These are phyloP conservation scores for Thalassaphorura encarpata DNA, from an alignment of 1,140 invertebrate species.

Conservation along the genomic window DNA sequence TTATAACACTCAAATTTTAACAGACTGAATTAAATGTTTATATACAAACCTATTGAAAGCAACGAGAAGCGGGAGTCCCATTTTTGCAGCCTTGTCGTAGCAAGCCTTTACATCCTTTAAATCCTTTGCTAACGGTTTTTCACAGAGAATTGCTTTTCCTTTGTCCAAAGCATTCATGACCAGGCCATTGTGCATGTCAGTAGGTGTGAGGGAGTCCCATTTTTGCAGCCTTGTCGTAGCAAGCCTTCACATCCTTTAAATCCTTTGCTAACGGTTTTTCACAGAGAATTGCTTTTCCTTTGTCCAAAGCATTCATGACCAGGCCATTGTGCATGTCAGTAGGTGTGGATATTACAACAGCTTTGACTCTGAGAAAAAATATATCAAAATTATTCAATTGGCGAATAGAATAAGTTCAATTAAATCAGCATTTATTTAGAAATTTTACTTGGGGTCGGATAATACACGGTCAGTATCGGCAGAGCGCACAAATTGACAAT, in stretches of 20 bases:
- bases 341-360: slow-evolving; percentile 49
- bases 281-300: slow-evolving; percentile 55
- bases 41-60: slow-evolving; percentile 48
- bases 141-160: slow-evolving; percentile 56
- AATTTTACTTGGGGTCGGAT: too few relatives aligned
- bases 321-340: slow-evolving; percentile 52
- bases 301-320: slow-evolving; percentile 46
- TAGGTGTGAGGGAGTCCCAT: slow-evolving; percentile 50
- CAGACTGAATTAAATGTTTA: neutral
- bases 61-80: slow-evolving; percentile 47
- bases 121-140: slow-evolving; percentile 57
- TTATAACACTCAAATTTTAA: neutral
- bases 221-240: slow-evolving; percentile 49
- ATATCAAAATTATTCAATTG: neutral
- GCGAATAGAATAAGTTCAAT: too few relatives aligned
- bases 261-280: slow-evolving; percentile 59
- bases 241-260: slow-evolving; percentile 43
- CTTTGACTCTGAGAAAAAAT: slow-evolving; percentile 42
- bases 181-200: slow-evolving; percentile 50
- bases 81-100: slow-evolving; percentile 48
- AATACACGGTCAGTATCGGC: slow-evolving; percentile 43
- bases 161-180: slow-evolving; percentile 47
- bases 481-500: slow-evolving; percentile 41
- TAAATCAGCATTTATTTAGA: too few relatives aligned
- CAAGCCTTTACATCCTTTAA: slow-evolving; percentile 45